Conservation (phyloP, 2,113 vertebrate genomes). For the Bostrychus sinensis region DNA sequence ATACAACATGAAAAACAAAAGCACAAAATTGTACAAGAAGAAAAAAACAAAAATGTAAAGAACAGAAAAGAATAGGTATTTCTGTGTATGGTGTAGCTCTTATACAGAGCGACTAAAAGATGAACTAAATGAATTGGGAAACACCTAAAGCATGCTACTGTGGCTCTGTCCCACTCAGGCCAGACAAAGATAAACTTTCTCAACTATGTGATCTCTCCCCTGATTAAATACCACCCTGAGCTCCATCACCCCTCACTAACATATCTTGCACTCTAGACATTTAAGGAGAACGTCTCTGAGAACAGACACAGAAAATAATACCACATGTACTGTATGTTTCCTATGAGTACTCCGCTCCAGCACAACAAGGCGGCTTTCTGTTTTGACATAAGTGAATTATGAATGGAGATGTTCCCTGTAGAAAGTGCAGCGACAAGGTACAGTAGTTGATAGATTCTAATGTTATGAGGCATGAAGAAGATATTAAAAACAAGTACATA, state of each 20-base stretch:
- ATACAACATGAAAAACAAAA: no score
- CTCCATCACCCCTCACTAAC: slow-evolving; percentile 25
- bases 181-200: slow-evolving; percentile 54
- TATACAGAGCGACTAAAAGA: no score
- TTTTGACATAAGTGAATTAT: no score
- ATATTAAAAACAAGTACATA: no score
- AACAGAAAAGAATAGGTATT: no score
- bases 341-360: slow-evolving; percentile 34
- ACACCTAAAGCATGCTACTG: slow-evolving; percentile 18
- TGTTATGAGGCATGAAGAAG: no score
- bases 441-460: no score
- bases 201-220: slow-evolving; percentile 48
- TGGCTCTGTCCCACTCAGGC: slow-evolving; percentile 37
- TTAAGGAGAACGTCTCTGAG: slow-evolving; percentile 37
- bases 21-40: no score
- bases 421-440: no score
- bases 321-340: slow-evolving; percentile 52
- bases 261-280: slow-evolving; percentile 25
- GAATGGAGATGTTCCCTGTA: no score
- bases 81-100: no score
- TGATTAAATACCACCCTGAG: slow-evolving; percentile 52
- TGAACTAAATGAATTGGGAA: no score
- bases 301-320: slow-evolving; percentile 21
- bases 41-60: slow-evolving; percentile 6
- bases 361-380: background rate